Evolutionary conservation across 2,888 invertebrate species (phyloP).

Genomic region (Tuberolachnus salignus): DNA sequence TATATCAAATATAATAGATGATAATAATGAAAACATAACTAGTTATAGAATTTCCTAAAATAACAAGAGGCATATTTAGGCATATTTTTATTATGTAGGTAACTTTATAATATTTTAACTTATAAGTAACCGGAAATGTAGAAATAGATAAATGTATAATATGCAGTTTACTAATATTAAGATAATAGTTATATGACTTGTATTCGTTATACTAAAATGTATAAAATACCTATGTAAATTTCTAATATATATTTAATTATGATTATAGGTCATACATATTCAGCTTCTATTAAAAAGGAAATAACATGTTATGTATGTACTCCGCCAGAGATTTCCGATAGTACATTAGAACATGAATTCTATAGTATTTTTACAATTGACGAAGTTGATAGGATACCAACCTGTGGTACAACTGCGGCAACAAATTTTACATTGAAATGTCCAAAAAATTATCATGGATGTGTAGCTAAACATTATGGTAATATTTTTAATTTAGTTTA

Average conservation of each 20-base stretch:
- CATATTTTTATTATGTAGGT: no score
- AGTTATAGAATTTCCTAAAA: no score
- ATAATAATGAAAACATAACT: no score
- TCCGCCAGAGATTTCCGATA: background rate
- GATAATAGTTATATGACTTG: no score
- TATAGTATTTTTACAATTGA: slow-evolving; percentile 18
- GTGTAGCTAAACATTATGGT: slow-evolving; percentile 47
- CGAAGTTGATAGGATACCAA: slow-evolving; percentile 32
- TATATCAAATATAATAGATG: no score
- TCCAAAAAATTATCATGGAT: slow-evolving; percentile 39
- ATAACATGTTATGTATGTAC: slow-evolving; percentile 41
- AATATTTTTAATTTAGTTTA: slow-evolving; percentile 5
- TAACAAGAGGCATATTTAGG: no score
- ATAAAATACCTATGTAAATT: background rate
- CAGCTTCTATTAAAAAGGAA: slow-evolving; percentile 12
- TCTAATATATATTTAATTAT: background rate
- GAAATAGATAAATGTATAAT: no score
- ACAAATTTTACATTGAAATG: slow-evolving; percentile 34
- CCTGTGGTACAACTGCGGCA: slow-evolving; percentile 30
- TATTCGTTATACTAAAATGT: background rate
- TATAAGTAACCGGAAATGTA: no score
- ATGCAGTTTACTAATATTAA: no score
- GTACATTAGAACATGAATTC: slow-evolving; percentile 13
- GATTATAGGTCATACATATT: slow-evolving; percentile 13
- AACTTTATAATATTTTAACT: no score